Conservation (phyloP, 2,113 vertebrate genomes). For the Sakesphorus luctuosus region DNA sequence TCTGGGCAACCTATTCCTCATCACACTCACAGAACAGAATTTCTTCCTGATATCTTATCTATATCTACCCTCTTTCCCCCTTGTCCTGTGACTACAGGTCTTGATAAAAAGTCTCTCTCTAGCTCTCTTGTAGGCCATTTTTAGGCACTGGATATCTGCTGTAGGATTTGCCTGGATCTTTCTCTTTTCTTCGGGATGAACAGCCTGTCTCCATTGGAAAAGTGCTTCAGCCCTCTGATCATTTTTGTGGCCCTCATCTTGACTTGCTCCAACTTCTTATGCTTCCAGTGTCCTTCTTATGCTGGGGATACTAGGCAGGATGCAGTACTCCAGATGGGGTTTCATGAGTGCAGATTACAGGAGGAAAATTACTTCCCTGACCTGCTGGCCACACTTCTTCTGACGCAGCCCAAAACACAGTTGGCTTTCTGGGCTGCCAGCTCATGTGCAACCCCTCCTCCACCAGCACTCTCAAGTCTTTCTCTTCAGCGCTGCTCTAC, state of each 20-base stretch:
- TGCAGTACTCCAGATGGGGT: neutral
- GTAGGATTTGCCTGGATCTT: neutral
- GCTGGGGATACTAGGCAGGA: neutral
- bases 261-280: neutral
- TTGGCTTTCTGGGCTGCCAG: neutral
- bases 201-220: neutral
- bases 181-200: neutral
- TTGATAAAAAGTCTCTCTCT: neutral
- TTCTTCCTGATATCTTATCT: neutral
- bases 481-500: neutral
- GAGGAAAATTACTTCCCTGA: neutral
- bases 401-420: neutral
- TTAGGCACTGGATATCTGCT: neutral
- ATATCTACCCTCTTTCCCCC: neutral
- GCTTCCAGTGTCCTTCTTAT: no score
- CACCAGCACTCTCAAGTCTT: neutral
- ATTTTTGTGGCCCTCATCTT: neutral
- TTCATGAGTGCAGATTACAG: neutral
- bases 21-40: neutral
- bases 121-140: neutral
- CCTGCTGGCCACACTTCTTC: neutral
- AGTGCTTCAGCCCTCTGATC: neutral
- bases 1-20: neutral
- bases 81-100: neutral
- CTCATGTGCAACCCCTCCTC: neutral